Base-by-base conservation (phyloP, 2,113 vertebrate species). In the Misgurnus mizolepis region DNA sequence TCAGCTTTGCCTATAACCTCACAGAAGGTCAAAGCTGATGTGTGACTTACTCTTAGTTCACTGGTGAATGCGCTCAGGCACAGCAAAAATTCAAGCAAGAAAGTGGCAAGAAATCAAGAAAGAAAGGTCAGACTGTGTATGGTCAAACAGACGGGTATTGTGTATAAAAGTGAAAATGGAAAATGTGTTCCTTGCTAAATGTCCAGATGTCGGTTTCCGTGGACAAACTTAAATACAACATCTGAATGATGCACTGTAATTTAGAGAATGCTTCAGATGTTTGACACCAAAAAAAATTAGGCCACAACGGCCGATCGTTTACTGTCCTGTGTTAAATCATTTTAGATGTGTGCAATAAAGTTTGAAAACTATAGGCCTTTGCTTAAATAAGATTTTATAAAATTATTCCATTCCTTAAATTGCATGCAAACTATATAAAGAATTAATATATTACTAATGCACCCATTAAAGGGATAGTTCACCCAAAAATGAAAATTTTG, bases 121-220 rank as follows among this genome's bases (percentile, higher is more conserved):
- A 22, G 15, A 58, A 58, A n/a, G 49, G 10, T 41, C 9, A 10
- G 4, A 15, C 9, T 22, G 2, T 11, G 41, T 56, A 22, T 5
- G 6, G 17, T 67, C 18, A 66, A 53, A 55, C 65, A 17, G 43
- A 9, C 50, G 78, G 67, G 76, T 82, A 80, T 76, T 82, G 18
- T 76, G 73, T 82, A 40, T 82, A 76, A 27, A 77, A 75, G 71
- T 43, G 61, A 71, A 82, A 80, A 87, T 66, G 76, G 82, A 18
- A 67, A 58, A 60, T 66, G 2, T 62, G 43, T 60, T 76, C 75
- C 82, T 78, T 76, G 66, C 84, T 55, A 81, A 62, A 39, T 56
- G 78, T 67, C 83, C 70, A 76, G 80, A 78, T 83, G 80, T 82
- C 74, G 79, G 50, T 83, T 85, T 87, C 79, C 84, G 84, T 50